These are phyloP conservation scores for Anaspis maculata DNA, from an alignment of 2,888 invertebrate species.

Conservation along the genomic window DNA sequence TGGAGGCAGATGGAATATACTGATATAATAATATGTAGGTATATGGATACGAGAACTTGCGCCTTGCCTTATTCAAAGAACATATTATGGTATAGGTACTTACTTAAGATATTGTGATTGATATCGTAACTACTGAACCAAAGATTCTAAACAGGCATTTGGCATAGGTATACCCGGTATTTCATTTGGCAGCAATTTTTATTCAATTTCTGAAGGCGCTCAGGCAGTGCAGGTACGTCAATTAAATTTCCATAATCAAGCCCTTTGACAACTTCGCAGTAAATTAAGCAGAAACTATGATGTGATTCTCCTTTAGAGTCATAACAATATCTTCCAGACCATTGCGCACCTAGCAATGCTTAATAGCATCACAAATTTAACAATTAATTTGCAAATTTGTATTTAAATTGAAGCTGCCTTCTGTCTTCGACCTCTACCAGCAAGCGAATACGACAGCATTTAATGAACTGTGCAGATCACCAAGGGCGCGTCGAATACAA, in stretches of 20 bases:
- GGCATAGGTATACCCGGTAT: too few species aligned
- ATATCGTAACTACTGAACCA: too few species aligned
- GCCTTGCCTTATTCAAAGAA: too few species aligned
- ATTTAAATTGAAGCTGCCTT: constrained; percentile 13
- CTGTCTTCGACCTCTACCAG: constrained; percentile 7
- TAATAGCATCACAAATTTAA: constrained; percentile 21
- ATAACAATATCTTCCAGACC: constrained; percentile 25
- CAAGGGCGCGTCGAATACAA: constrained; percentile 1
- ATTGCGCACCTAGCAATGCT: constrained; percentile 22
- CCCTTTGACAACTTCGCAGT: constrained; percentile 20
- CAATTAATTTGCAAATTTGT: constrained; percentile 26
- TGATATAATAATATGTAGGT: too few species aligned
- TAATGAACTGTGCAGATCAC: constrained; percentile 9
- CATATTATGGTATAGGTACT: too few species aligned
- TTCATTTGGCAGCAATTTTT: too few species aligned
- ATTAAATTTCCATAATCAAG: constrained; percentile 31
- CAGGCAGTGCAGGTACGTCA: constrained; percentile 14
- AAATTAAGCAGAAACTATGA: constrained; percentile 27
- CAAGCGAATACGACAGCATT: constrained; percentile 7
- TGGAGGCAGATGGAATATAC: too few species aligned
- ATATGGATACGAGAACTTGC: too few species aligned
- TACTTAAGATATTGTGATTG: too few species aligned
- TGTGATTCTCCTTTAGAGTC: constrained; percentile 23
- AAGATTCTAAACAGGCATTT: too few species aligned
- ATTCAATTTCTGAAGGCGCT: too few species aligned